Evolutionary conservation across 2,797 vertebrate genomes (phyloP).

Genomic region (Pempheris klunzingeri): DNA sequence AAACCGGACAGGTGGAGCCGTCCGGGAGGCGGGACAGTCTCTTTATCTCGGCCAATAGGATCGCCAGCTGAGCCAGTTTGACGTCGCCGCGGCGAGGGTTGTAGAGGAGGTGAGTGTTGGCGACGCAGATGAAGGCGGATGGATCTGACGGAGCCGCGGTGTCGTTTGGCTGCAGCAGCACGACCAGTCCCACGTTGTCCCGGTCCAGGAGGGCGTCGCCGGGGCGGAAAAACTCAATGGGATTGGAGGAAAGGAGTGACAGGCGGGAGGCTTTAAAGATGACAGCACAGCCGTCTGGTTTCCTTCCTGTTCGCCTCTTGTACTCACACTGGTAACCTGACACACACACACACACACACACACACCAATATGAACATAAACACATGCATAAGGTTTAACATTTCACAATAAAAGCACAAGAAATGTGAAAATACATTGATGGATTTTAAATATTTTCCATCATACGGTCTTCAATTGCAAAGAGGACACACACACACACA

Average conservation of each 20-base stretch:
- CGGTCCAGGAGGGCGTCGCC: constrained; percentile 92
- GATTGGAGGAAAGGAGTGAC: constrained; percentile 88
- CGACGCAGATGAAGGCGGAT: constrained; percentile 86
- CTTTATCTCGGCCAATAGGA: constrained; percentile 93
- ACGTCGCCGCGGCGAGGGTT: constrained; percentile 96
- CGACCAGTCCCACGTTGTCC: constrained; percentile 95
- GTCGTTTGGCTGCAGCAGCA: constrained; percentile 86
- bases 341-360: constrained; percentile 33
- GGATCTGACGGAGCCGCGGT: constrained; percentile 45
- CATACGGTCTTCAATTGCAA: too few relatives aligned
- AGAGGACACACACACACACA: not conserved
- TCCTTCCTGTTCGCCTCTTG: constrained; percentile 94
- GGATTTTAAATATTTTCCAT: not conserved
- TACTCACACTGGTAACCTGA: constrained; percentile 95
- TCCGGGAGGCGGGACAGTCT: constrained; percentile 85
- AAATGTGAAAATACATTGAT: not conserved
- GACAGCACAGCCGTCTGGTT: constrained; percentile 94
- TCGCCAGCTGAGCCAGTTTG: constrained; percentile 94
- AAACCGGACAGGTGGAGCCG: constrained; percentile 86
- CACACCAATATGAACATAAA: not conserved
- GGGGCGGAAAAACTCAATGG: constrained; percentile 91
- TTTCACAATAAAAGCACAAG: constrained; percentile 11
- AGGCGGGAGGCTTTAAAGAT: constrained; percentile 92
- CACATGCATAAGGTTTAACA: not conserved
- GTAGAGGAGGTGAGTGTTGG: constrained; percentile 96